Percentiles rank a stretch among this genome's conserved stretches.
Conservation (phyloP, 1,140 invertebrate genomes). For the Drosophila yakuba region DNA sequence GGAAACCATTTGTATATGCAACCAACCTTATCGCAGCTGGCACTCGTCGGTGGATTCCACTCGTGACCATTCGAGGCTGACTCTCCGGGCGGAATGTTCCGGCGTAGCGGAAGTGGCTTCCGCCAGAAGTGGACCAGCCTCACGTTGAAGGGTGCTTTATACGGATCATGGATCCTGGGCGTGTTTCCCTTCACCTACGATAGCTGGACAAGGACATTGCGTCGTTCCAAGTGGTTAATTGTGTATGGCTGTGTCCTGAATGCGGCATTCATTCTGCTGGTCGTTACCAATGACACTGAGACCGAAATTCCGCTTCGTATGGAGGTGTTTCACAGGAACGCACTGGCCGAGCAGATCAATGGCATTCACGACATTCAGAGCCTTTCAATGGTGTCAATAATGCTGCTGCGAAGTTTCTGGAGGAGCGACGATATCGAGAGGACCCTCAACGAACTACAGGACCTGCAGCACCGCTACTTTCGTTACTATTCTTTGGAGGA, state of each 20-base stretch:
- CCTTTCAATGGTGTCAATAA: conserved; percentile 2
- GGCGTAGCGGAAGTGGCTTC: conserved; percentile 13
- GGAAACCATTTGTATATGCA: conserved; percentile 20
- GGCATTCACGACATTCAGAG: conserved; percentile 7
- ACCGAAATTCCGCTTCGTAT: not conserved
- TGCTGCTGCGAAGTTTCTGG: conserved; percentile 39
- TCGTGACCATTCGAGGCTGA: conserved; percentile 4
- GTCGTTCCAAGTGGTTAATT: conserved; percentile 38
- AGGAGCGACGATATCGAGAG: conserved; percentile 8
- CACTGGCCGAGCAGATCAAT: conserved; percentile 27
- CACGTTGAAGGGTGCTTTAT: conserved; percentile 25
- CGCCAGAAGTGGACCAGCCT: conserved; percentile 29
- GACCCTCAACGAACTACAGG: conserved; percentile 31
- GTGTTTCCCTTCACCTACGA: conserved; percentile 41
- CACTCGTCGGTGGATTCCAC: conserved; percentile 9
- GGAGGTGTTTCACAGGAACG: conserved; percentile 40
- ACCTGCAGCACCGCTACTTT: conserved; percentile 26
- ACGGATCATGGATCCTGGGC: conserved; percentile 24
- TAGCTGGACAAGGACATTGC: conserved; percentile 8
- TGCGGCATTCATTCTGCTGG: not conserved
- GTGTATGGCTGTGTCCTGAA: conserved; percentile 42
- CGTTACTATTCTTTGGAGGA: not conserved
- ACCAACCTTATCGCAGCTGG: conserved; percentile 31
- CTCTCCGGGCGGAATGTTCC: conserved; percentile 7
- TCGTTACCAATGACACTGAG: conserved; percentile 14